Evolutionary conservation across 2,888 invertebrate genomes (phyloP), one percentile per base, ranked within the genome.

Genomic region (Aromia moschata): DNA sequence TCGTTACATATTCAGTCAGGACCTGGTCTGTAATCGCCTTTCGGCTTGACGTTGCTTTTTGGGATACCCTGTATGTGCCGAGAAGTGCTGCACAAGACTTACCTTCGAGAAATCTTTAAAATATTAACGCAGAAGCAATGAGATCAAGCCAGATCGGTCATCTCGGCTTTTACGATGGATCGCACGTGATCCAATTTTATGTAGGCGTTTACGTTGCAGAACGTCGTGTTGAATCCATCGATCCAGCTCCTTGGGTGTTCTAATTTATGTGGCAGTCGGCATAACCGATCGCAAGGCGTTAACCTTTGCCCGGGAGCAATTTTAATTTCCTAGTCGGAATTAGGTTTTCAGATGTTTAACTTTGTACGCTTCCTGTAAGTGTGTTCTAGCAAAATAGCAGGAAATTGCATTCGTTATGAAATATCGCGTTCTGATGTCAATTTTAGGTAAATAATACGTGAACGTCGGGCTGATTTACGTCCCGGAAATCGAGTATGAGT

Each of bases 181-280:
- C 36, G 40, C 45, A 51, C 51, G 56, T 51, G 43, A 56, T 56
- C 49, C 43, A 56, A 56, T 56, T 56, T 56, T 37, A 54, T n/a
- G n/a, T n/a, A n/a, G n/a, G n/a, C n/a, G n/a, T 54, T 36, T 45
- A 54, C 37, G 17, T 37, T 33, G 30, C 44, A 44, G 16, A 12
- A 36, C 36, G 44, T 37, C 31, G 4, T 38, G 12, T 15, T 54
- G 37, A n/a, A 37, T 20, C 44, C 10, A 5, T 10, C n/a, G n/a
- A n/a, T n/a, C n/a, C n/a, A n/a, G 5, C 11, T n/a, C 15, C 14
- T 10, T 9, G n/a, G 4, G n/a, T 11, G n/a, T 2, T 1, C 20
- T 38, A 49, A 49, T 49, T 49, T 40, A 20, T 49, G n/a, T n/a
- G 15, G 12, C 44, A 37, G 37, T 49, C 37, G 25, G 25, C 33